Evolutionary conservation across 1,140 invertebrate species (phyloP), one percentile per base, ranked within the genome.

Genomic region (Drosophila malerkotliana): DNA sequence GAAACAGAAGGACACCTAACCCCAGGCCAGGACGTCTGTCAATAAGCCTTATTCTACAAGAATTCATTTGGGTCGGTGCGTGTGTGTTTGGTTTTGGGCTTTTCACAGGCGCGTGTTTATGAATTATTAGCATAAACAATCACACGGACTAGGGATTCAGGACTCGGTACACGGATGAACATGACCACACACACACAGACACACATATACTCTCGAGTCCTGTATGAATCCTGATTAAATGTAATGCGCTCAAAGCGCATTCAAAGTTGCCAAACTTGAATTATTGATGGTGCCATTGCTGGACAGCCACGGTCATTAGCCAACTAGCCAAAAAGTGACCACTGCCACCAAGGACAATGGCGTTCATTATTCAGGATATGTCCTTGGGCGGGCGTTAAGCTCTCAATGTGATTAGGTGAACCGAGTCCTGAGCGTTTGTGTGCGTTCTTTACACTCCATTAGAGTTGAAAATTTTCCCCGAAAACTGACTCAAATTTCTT

Each of bases 41-140:
- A 55, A 58, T 79, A 56, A 79, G 77, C 72, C 63, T 32, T 71
- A 69, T 57, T 69, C 66, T 48, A 69, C 66, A 69, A 69, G 63
- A 69, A 69, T 57, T 57, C 52, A 39, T 69, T 32, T 24, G 68
- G 75, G 41, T 9, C 54, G 45, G 67, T 41, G 71, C 54, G 53
- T 54, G 48, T 62, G 48, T 73, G 53, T 63, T 51, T 62, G 77
- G 75, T 57, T 60, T 60, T 66, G 59, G 63, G 77, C 60, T 75
- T 66, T 80, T 72, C 68, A 59, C 57, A 67, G 78, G 78, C 72
- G 72, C 78, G 72, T 81, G 78, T 77, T 77, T 81, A 81, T 81
- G 78, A 81, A 81, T 81, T 81, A 81, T 81, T 76, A 81, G 78
- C 56, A 73, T 55, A 58, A 59, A 63, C 52, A 66, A 77, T 68